Conservation (phyloP, 2,113 vertebrate species). For the Ondatra zibethicus region DNA sequence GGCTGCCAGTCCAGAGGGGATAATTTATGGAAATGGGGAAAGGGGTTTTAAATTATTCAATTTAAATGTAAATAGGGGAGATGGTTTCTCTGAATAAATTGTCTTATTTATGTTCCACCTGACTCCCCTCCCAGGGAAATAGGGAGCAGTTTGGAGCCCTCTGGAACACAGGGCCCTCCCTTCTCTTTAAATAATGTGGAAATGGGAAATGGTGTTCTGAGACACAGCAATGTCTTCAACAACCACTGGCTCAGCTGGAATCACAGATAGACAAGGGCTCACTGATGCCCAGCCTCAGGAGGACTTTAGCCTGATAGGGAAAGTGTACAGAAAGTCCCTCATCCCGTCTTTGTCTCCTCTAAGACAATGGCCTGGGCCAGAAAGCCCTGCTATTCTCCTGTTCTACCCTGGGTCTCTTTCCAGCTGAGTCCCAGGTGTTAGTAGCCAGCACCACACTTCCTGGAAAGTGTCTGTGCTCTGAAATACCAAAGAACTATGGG, state of each 20-base stretch:
- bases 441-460: too few relatives aligned
- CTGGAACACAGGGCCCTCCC: constrained; percentile 50
- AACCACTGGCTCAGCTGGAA: not conserved
- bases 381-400: not conserved
- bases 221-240: not conserved
- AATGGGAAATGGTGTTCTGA: not conserved
- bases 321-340: not conserved
- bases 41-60: constrained; percentile 89
- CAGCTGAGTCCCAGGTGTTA: not conserved
- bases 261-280: not conserved
- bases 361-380: not conserved
- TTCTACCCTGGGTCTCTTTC: not conserved
- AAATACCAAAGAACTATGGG: not conserved
- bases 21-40: constrained; percentile 86
- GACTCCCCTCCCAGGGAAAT: constrained; percentile 79
- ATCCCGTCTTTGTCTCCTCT: not conserved
- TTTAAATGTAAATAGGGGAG: constrained; percentile 90
- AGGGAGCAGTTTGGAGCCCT: constrained; percentile 75
- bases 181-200: constrained; percentile 42
- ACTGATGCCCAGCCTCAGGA: not conserved
- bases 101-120: constrained; percentile 81
- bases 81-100: constrained; percentile 85
- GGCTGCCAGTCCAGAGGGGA: constrained; percentile 72
- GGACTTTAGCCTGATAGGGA: too few relatives aligned
- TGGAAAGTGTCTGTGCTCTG: not conserved